Base-by-base conservation (phyloP, 2,113 vertebrate genomes). In the Macrotis lagotis region DNA sequence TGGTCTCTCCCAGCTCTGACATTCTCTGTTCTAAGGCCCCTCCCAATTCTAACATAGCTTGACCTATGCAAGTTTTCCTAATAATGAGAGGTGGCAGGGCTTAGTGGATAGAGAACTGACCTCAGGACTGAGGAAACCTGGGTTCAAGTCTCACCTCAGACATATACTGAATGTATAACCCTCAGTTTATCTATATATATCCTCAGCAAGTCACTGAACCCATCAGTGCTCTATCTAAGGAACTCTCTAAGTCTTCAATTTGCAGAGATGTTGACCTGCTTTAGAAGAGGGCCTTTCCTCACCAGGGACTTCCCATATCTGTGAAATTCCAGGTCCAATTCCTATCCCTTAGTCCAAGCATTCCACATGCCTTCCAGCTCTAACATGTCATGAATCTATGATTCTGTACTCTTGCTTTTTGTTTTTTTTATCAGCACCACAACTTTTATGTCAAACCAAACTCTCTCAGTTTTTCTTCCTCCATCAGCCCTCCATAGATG, bases 361-460 rank as follows among this genome's bases (percentile, higher is more conserved):
- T n/a, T 83, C 66, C 22, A n/a, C 0, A 2, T 19, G 14, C 16
- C 16, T 83, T 44, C 66, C 16, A n/a, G 16, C 6, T 22, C 37
- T 83, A 22, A 83, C 44, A 83, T 83, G 19, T 83, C 37, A 83
- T 7, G 8, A 2, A 44, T n/a, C 66, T 83, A n/a, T 83, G 37
- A 44, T 92, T 95, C 89, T 90, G 24, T 90, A 91, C 44, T 92
- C 48, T 22, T 44, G 2, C 8, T 88, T 89, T 48, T 5, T 89
- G 48, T n/a, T 51, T 9, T 91, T 90, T 95, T 88, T 66, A 91
- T 91, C n/a, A 96, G 10, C 93, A 74, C 66, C 92, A 5, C 22
- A 93, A 89, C 90, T 25, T 26, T 95, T 90, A 94, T 94, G 91
- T 94, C 51, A 95, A 91, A 52, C 93, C 89, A 94, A 28, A 93